These are phyloP conservation scores for Engystomops pustulosus DNA, from an alignment of 2,113 vertebrate genomes.

Conservation along the genomic window DNA sequence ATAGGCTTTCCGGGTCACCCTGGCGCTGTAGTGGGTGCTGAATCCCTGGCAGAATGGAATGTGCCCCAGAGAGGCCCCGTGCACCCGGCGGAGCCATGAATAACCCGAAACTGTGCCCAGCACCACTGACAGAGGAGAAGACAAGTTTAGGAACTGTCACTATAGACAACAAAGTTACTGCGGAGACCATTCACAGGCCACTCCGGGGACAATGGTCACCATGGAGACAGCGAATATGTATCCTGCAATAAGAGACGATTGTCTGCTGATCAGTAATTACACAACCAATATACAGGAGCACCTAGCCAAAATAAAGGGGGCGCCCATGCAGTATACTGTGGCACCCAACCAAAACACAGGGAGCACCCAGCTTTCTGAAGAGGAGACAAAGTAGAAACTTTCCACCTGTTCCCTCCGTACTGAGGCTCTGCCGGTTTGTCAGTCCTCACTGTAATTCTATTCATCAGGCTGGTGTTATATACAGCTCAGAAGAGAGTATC, in stretches of 20 bases:
- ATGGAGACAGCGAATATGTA: neutral
- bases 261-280: neutral
- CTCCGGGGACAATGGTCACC: slow-evolving; percentile 23
- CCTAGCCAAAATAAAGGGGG: too few species aligned
- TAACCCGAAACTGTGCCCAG: neutral
- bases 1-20: slow-evolving; percentile 50
- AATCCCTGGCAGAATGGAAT: slow-evolving; percentile 50
- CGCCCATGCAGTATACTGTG: too few species aligned
- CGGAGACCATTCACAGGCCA: slow-evolving; percentile 29
- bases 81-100: slow-evolving; percentile 43
- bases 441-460: neutral
- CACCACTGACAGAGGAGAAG: neutral
- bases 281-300: too few species aligned
- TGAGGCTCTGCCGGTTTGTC: neutral
- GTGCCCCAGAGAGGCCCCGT: slow-evolving; percentile 12
- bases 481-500: too few species aligned
- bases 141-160: slow-evolving; percentile 16
- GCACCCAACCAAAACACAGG: too few species aligned
- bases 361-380: too few species aligned
- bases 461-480: neutral
- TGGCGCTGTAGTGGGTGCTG: slow-evolving; percentile 41
- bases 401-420: neutral
- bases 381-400: too few species aligned
- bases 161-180: slow-evolving; percentile 56
- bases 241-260: neutral